phyloP scores from a whole-genome alignment of 1,140 invertebrate species.

The Temnothorax longispinosus region DNA sequence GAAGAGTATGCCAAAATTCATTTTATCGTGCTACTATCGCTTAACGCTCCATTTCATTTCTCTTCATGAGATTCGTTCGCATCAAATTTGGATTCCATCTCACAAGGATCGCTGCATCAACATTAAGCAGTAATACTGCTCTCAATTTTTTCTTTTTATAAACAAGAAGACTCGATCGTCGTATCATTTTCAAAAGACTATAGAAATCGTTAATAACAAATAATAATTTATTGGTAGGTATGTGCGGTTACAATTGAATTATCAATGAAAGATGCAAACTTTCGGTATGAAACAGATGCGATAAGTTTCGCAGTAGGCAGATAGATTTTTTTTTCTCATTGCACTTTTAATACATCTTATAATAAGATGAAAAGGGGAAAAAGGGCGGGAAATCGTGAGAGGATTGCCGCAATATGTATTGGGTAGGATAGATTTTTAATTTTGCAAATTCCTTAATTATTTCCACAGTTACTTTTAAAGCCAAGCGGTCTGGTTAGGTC shows the following conservation, averaged over 20 bases:
- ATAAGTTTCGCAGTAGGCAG: neutral
- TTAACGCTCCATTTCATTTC: neutral
- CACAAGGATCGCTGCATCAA: neutral
- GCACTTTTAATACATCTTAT: slow-evolving; percentile 49
- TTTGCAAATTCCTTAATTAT: slow-evolving; percentile 77
- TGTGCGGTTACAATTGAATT: slow-evolving; percentile 44
- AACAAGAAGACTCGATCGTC: neutral
- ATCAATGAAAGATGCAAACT: slow-evolving; percentile 62
- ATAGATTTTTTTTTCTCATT: slow-evolving; percentile 59
- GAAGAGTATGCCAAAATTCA: slow-evolving; percentile 44
- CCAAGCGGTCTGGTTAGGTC: slow-evolving; percentile 16
- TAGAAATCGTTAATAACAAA: neutral
- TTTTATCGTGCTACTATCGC: slow-evolving; percentile 51
- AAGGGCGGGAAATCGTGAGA: slow-evolving; percentile 28
- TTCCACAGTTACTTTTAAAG: slow-evolving; percentile 74
- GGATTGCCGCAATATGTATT: slow-evolving; percentile 50
- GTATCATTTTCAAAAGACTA: neutral
- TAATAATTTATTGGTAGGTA: slow-evolving; percentile 17
- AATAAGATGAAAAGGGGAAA: slow-evolving; percentile 12
- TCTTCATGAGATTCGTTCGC: slow-evolving; percentile 3
- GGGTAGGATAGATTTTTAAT: slow-evolving; percentile 77
- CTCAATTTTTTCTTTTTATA: too few species aligned
- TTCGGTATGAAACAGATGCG: neutral
- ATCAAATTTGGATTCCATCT: slow-evolving; percentile 44
- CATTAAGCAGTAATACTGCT: neutral